Evolutionary conservation across 2,797 vertebrate genomes (phyloP).

Genomic region (Buphagus erythrorhynchus): DNA sequence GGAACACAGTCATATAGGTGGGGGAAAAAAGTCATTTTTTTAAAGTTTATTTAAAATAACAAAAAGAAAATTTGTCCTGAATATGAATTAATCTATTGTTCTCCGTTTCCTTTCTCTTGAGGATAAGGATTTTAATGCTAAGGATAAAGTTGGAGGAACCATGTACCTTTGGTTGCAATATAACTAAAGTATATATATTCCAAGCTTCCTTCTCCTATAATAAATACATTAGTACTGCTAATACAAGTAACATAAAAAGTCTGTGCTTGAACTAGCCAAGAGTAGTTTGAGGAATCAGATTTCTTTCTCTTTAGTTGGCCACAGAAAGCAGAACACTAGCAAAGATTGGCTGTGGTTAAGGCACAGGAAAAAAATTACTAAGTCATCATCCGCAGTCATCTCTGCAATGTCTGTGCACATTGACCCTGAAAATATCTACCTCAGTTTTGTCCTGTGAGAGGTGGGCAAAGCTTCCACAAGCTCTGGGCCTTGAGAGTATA

Average conservation of each 20-base stretch:
- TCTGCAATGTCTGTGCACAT: background rate
- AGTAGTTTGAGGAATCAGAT: background rate
- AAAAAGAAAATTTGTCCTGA: background rate
- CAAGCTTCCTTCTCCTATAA: background rate
- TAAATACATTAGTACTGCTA: background rate
- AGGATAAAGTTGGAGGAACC: background rate
- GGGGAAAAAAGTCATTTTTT: background rate
- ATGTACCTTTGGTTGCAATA: background rate
- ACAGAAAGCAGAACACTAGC: background rate
- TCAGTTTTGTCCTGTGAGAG: background rate
- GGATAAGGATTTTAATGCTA: background rate
- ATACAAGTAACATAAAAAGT: background rate
- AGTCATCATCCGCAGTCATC: background rate
- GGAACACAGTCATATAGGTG: background rate
- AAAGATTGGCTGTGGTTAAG: background rate
- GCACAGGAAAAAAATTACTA: accelerated
- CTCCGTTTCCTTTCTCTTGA: background rate
- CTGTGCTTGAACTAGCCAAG: background rate
- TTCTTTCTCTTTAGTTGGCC: background rate
- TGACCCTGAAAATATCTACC: background rate
- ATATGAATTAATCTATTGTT: background rate
- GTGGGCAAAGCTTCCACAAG: background rate
- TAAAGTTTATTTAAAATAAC: background rate
- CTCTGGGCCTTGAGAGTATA: background rate
- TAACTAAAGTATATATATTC: background rate